A percentile compares a stretch with the other conserved stretches of the same genome.
Conservation (phyloP, 2,797 vertebrate species). For the Dendrocincla fuliginosa region DNA sequence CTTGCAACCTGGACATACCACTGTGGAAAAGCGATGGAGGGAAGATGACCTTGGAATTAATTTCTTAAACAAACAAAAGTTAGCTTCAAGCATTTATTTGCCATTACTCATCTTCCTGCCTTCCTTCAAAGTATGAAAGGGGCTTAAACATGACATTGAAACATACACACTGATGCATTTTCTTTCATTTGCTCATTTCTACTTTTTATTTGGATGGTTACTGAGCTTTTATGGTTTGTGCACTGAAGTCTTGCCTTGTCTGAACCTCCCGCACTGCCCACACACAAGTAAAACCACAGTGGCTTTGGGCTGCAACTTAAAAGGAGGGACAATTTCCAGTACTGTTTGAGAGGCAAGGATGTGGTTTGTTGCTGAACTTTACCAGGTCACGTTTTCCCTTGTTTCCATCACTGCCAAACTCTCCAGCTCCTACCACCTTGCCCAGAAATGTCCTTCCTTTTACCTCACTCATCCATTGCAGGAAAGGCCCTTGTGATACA, state of each 20-base stretch:
- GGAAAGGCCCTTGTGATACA: neutral
- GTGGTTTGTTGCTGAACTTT: neutral
- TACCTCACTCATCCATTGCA: neutral
- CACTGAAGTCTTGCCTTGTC: neutral
- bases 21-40: neutral
- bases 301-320: neutral
- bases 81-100: neutral
- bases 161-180: neutral
- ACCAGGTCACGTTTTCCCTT: neutral
- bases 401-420: neutral
- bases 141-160: neutral
- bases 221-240: neutral
- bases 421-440: neutral
- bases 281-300: neutral
- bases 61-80: neutral
- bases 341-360: neutral
- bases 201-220: neutral
- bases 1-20: neutral
- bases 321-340: neutral
- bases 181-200: conserved; percentile 4
- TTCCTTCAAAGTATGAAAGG: neutral
- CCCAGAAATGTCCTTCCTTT: neutral
- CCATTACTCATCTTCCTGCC: neutral
- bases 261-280: neutral
- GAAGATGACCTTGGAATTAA: neutral